Percentiles rank a stretch among this genome's conserved stretches.
These are phyloP conservation scores for Phalera bucephala DNA, from an alignment of 2,888 invertebrate genomes.

Conservation along the genomic window DNA sequence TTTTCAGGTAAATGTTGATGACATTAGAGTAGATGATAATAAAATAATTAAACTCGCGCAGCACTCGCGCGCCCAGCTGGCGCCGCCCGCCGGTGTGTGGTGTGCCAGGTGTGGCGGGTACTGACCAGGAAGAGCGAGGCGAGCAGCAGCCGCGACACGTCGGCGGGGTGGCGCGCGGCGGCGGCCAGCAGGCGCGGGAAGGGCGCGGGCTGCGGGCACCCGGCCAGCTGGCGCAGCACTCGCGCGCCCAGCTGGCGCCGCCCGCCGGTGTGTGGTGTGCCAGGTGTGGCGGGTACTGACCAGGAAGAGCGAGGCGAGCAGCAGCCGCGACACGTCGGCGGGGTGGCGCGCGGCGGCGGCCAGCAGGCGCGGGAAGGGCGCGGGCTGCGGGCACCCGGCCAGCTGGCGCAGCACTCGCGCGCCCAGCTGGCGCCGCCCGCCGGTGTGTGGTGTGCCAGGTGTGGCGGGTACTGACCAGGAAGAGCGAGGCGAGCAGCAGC, in stretches of 20 bases:
- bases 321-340: background rate
- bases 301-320: constrained; percentile 10
- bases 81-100: constrained; percentile 8
- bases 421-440: no score
- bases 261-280: background rate
- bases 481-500: constrained; percentile 24
- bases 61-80: constrained; percentile 4
- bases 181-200: no score
- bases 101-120: no score
- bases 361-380: no score
- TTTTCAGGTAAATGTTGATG: no score
- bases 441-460: no score
- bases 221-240: background rate
- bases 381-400: no score
- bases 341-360: background rate
- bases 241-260: background rate
- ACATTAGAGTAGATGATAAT: no score
- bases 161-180: background rate
- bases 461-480: constrained; percentile 24
- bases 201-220: no score
- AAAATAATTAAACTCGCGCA: no score
- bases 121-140: constrained; percentile 16
- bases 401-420: no score
- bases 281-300: no score
- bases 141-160: background rate